These are phyloP conservation scores for Rhagoletis pomonella DNA, from an alignment of 1,140 invertebrate genomes.

Conservation along the genomic window DNA sequence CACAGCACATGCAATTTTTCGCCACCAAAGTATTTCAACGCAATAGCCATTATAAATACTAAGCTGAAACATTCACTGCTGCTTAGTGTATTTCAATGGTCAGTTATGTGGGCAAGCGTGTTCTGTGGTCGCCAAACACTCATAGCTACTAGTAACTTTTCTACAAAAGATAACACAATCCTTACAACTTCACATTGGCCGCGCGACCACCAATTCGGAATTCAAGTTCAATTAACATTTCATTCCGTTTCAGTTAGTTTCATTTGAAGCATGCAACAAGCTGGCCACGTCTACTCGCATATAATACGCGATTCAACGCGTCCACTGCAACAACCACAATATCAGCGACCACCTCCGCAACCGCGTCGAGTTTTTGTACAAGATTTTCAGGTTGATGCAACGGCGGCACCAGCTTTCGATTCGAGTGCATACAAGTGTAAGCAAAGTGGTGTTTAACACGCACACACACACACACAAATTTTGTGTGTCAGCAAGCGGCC, in stretches of 20 bases:
- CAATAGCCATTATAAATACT: not conserved
- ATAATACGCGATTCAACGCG: not conserved
- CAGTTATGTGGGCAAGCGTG: too few species aligned
- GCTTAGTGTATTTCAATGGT: too few species aligned
- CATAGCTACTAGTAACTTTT: too few species aligned
- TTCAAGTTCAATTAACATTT: conserved; percentile 14
- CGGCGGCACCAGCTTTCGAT: not conserved
- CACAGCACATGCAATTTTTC: conserved; percentile 7
- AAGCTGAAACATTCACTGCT: too few species aligned
- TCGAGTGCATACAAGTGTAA: not conserved
- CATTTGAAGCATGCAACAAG: conserved; percentile 24
- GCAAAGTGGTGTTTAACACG: too few species aligned
- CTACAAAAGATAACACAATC: not conserved
- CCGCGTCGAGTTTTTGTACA: conserved; percentile 13
- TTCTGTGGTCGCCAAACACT: too few species aligned
- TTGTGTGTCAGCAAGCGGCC: too few species aligned
- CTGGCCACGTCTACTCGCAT: not conserved
- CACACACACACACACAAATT: not conserved
- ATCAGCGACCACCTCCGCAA: not conserved
- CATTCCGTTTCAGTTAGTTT: not conserved
- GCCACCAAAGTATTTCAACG: not conserved
- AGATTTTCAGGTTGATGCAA: not conserved
- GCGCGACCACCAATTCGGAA: not conserved
- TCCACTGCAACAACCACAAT: not conserved
- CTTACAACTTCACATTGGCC: not conserved